Evolutionary conservation across 1,140 invertebrate species (phyloP), one percentile per base, ranked within the genome.

Genomic region (Polyergus mexicanus): DNA sequence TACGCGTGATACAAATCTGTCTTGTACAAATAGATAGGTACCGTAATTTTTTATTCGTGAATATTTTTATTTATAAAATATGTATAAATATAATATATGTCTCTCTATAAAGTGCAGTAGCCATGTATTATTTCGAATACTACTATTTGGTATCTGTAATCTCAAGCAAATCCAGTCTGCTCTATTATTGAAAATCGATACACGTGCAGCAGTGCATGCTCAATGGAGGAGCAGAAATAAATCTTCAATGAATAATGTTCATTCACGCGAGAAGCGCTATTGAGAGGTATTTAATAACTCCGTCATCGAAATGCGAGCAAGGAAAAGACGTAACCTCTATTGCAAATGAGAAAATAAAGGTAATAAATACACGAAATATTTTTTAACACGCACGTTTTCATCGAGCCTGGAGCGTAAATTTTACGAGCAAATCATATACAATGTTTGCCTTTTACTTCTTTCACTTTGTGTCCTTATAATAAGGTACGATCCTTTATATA

Each of bases 201-300:
- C 47, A 74, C 78, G 78, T 38, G 78, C 38, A 74, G 38, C 68
- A 35, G 78, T 72, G 78, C 54, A 72, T 83, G 47, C 68, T 72
- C 78, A 72, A 83, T 83, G 78, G 68, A n/a, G 22, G 25, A 47
- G 78, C 78, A 11, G 78, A 72, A 51, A 83, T 83, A 83, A 83
- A 83, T 83, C 78, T 72, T 83, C 78, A 66, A 62, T 80, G 77
- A 80, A 80, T 83, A 74, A 83, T 83, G 78, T 56, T 83, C 78
- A 74, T 83, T 83, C 78, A 62, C 54, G 78, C 68, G 68, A 72
- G 32, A 72, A 74, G 54, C 25, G 38, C 78, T 83, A 83, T 83
- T 83, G 68, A 83, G 56, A 83, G 68, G 78, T 74, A 83, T 83
- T 83, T 83, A 83, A 83, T 83, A 83, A 83, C 68, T 72, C 41